A percentile compares a stretch with the other conserved stretches of the same genome.
These are phyloP conservation scores for Megalopta genalis DNA, from an alignment of 1,140 invertebrate genomes.

Conservation along the genomic window DNA sequence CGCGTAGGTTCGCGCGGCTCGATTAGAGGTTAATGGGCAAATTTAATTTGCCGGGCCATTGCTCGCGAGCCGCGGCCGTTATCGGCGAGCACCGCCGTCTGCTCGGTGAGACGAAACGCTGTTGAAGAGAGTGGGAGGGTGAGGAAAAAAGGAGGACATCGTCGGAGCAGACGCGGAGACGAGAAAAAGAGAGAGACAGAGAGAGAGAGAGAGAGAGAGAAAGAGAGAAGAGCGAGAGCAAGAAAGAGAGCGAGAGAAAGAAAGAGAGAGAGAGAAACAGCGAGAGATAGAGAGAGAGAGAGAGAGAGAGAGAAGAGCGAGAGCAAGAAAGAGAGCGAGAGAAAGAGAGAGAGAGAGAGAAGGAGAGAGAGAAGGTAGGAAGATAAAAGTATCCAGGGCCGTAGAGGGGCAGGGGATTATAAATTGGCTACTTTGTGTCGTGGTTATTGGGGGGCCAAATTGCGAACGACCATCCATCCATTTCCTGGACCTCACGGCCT, in stretches of 20 bases:
- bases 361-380: constrained; percentile 28
- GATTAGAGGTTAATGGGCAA: constrained; percentile 64
- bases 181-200: not conserved
- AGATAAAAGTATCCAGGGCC: constrained; percentile 56
- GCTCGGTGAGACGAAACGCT: constrained; percentile 34
- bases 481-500: constrained; percentile 59
- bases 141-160: not conserved
- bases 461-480: constrained; percentile 70
- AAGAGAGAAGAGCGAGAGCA: no score
- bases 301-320: constrained; percentile 5
- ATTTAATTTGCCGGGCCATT: constrained; percentile 64
- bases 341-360: not conserved
- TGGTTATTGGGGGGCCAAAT: constrained; percentile 71
- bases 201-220: no score
- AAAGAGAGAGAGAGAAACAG: not conserved
- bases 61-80: constrained; percentile 41
- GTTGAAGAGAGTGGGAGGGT: not conserved
- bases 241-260: no score
- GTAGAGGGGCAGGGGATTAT: constrained; percentile 62
- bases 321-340: not conserved
- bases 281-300: not conserved
- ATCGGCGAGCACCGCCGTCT: constrained; percentile 49
- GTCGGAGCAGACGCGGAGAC: not conserved
- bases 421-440: constrained; percentile 70
- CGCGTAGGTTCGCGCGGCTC: constrained; percentile 12